These are phyloP conservation scores for Papilio machaon DNA, from an alignment of 1,140 invertebrate species.

Conservation along the genomic window DNA sequence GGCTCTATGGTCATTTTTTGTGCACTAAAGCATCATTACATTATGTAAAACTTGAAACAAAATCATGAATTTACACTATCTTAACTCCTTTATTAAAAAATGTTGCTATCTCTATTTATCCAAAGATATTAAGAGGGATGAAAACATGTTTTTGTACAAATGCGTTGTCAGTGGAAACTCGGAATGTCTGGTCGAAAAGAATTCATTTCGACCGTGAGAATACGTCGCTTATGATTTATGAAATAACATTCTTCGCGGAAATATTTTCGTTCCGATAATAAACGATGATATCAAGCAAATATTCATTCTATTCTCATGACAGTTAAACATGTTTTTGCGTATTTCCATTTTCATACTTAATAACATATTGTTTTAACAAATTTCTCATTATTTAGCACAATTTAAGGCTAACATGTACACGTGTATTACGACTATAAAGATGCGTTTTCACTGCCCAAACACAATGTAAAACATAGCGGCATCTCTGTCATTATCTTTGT, in stretches of 20 bases:
- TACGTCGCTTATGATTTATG: conserved; percentile 13
- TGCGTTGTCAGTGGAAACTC: not conserved
- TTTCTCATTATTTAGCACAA: not conserved
- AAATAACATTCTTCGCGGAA: conserved; percentile 15
- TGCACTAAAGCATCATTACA: not conserved
- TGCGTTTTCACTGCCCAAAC: too few relatives aligned
- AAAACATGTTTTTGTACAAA: not conserved
- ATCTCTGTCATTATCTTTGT: not conserved
- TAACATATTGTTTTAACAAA: not conserved
- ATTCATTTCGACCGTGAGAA: conserved; percentile 10
- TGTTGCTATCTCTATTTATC: not conserved
- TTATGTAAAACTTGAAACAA: too few relatives aligned
- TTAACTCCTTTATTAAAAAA: too few relatives aligned
- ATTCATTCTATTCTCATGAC: not conserved
- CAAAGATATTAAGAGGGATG: not conserved
- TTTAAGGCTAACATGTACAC: not conserved
- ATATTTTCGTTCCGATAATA: conserved; percentile 22
- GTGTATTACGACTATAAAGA: not conserved
- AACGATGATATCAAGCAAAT: not conserved
- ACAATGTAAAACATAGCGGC: not conserved
- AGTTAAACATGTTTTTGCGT: not conserved
- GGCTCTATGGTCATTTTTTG: not conserved
- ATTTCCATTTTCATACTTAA: not conserved
- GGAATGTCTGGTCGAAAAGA: not conserved
- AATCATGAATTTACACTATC: too few relatives aligned